Conservation (phyloP, 2,888 invertebrate genomes). For the Melanotus villosus region DNA sequence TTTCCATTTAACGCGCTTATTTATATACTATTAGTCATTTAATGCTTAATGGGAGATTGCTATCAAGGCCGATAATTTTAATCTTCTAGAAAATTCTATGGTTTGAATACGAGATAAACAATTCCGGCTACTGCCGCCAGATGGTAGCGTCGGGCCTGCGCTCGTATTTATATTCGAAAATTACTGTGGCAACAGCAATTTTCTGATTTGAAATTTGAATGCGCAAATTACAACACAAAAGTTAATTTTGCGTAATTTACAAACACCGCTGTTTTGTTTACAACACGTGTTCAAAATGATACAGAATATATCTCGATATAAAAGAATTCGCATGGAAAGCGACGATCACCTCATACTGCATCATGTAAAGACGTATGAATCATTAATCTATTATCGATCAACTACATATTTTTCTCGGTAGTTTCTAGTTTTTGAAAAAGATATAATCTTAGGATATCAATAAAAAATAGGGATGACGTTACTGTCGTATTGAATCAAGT, state of each 20-base stretch:
- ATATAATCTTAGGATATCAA: too few species aligned
- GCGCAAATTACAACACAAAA: too few species aligned
- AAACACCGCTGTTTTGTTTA: background rate
- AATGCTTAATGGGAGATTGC: background rate
- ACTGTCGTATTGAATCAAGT: too few species aligned
- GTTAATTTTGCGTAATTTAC: background rate
- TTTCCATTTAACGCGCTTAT: background rate
- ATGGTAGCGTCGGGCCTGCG: too few species aligned
- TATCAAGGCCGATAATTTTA: background rate
- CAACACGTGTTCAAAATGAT: background rate
- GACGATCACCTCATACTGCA: background rate
- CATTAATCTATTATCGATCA: background rate
- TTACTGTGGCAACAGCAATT: too few species aligned
- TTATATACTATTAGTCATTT: background rate
- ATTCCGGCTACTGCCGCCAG: background rate
- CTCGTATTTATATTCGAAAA: background rate
- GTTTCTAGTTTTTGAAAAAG: too few species aligned
- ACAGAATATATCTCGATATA: too few species aligned
- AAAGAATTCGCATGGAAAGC: background rate
- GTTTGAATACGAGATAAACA: background rate
- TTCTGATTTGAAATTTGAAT: too few species aligned
- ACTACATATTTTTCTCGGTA: background rate
- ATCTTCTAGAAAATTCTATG: background rate
- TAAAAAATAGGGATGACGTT: too few species aligned
- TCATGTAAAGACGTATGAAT: background rate